phyloP scores from a whole-genome alignment of 2,113 vertebrate genomes.

The Micromys minutus region DNA sequence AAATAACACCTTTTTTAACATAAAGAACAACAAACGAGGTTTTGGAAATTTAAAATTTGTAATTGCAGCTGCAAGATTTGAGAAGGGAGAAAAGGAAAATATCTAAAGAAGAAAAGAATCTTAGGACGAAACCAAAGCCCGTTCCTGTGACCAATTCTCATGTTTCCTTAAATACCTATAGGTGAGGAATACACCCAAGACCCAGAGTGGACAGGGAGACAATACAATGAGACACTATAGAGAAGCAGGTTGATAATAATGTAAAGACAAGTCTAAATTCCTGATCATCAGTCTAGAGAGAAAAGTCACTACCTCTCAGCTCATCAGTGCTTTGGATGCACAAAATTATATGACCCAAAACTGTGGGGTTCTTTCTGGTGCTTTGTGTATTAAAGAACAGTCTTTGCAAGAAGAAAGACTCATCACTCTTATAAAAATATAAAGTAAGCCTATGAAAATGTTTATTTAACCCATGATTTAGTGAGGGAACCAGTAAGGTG shows the following conservation, averaged over 20 bases:
- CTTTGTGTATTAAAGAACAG: neutral
- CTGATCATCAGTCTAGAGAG: neutral
- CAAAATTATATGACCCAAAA: neutral
- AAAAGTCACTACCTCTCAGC: neutral
- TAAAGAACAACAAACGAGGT: neutral
- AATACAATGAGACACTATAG: neutral
- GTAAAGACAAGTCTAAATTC: neutral
- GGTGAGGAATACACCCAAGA: neutral
- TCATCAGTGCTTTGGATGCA: neutral
- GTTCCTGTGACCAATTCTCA: neutral
- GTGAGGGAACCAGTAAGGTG: neutral
- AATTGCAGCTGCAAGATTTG: neutral
- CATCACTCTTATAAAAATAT: neutral
- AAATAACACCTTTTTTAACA: neutral
- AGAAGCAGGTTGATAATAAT: neutral
- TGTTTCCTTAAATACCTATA: neutral
- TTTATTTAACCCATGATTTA: neutral
- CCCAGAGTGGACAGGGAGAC: neutral
- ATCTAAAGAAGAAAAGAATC: neutral
- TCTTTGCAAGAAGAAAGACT: conserved; percentile 26
- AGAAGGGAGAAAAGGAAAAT: neutral
- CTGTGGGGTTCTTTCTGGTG: neutral
- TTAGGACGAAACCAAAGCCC: neutral
- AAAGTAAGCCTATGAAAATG: neutral
- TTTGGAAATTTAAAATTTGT: conserved; percentile 39